Evolutionary conservation across 2,888 invertebrate genomes (phyloP), one percentile per base, ranked within the genome.

Genomic region (Cremastobaeus sp.): DNA sequence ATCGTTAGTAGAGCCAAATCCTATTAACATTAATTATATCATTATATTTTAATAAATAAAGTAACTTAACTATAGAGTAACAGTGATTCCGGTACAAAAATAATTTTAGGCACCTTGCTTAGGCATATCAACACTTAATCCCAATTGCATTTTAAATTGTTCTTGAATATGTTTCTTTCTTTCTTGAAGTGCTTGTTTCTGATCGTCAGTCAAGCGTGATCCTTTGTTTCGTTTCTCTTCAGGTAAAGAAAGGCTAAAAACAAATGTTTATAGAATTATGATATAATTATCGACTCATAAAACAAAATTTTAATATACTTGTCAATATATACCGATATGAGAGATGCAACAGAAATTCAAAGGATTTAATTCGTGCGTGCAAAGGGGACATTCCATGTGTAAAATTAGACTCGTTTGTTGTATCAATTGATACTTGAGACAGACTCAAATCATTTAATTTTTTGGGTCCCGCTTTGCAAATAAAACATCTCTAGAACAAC

Each of bases 311-410:
- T n/a, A n/a, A n/a, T n/a, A n/a, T n/a, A n/a, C n/a, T n/a, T n/a
- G n/a, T n/a, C n/a, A n/a, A n/a, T n/a, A n/a, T n/a, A n/a, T n/a
- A n/a, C n/a, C n/a, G n/a, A n/a, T n/a, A n/a, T n/a, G n/a, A n/a
- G n/a, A n/a, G n/a, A n/a, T n/a, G n/a, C n/a, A 32, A 32, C 11
- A 32, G 11, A 52, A 25, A 52, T 3, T 52, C 52, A 6, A 52
- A 52, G 21, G 17, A 18, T 20, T 35, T 52, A 21, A 52, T 52
- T 35, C 52, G 35, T 14, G 52, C 52, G 20, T 52, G 52, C 5
- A 52, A 35, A 4, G 52, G 52, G 11, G 35, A 15, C 18, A 52
- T 35, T 11, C 52, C 52, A 52, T 52, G 28, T 15, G 9, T 25
- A 4, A 47, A 47, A 1, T 25, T 25, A 25, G 3, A 5, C 8